phyloP scores from a whole-genome alignment of 2,113 vertebrate genomes.

The Hypanus sabinus region DNA sequence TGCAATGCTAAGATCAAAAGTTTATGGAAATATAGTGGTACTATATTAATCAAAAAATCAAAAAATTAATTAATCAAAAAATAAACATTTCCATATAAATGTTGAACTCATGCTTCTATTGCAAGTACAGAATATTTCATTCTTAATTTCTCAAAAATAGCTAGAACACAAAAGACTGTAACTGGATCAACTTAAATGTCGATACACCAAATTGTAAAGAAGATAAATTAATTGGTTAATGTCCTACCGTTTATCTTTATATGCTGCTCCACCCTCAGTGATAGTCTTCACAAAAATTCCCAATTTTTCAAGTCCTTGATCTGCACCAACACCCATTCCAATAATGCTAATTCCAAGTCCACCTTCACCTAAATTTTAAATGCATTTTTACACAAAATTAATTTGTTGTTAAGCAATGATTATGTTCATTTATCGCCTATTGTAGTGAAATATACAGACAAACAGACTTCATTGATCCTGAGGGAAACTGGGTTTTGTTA shows the following conservation, averaged over 20 bases:
- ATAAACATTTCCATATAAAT: neutral
- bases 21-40: too few species aligned
- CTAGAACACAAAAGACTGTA: neutral
- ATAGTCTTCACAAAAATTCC: constrained; percentile 92
- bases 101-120: neutral
- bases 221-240: neutral
- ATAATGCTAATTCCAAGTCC: constrained; percentile 89
- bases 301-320: constrained; percentile 84
- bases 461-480: too few species aligned
- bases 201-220: neutral
- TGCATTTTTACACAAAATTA: neutral
- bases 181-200: neutral
- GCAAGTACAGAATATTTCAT: neutral
- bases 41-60: neutral
- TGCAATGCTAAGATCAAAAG: neutral
- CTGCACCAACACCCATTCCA: constrained; percentile 87
- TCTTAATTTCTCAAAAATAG: neutral
- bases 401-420: constrained; percentile 14
- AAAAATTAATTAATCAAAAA: neutral
- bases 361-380: constrained; percentile 66
- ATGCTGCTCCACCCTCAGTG: constrained; percentile 76
- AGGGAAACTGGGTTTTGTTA: too few species aligned
- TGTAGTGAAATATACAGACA: neutral
- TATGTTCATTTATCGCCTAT: too few species aligned
- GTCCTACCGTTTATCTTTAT: constrained; percentile 72